Evolutionary conservation across 2,888 invertebrate species (phyloP), one percentile per base, ranked within the genome.

Genomic region (Melanophora roralis): DNA sequence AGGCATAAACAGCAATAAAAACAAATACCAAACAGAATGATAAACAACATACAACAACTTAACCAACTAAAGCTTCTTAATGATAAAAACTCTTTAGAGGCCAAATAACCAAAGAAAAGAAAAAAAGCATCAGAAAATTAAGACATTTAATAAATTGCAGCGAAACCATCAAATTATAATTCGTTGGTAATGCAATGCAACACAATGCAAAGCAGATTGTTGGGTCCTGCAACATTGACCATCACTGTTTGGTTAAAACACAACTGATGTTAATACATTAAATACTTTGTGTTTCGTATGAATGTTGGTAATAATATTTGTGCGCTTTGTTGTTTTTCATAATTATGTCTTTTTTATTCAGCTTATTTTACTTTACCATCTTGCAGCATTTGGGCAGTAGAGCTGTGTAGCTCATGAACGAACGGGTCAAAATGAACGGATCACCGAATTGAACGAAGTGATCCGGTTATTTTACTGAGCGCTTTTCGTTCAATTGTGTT

Each of bases 91-190:
- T 79, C 60, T 79, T 65, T 43, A 67, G 62, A 71, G 51, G 57
- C 65, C 62, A 59, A 43, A 73, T 49, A 45, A 72, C 60, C 69
- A 47, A 32, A 5, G 9, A 34, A 51, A 51, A 7, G 14, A 51
- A 51, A 9, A 6, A 23, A 21, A 36, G 49, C 47, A 71, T 71
- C 57, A 62, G 67, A 83, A 78, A 85, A 85, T 85, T 83, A 85
- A 85, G 85, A 83, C 85, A 86, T 85, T 85, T 85, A 85, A 85
- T 84, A 84, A 84, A 84, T 86, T 84, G 85, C 83, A 68, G 64
- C 62, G 74, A 62, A 79, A 53, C 55, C 78, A 80, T 62, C 79
- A 74, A 67, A 72, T 62, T 45, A 67, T 72, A 76, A 80, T 72
- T 76, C 76, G 72, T 65, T 36, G 4, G 62, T 16, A 68, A 53